Evolutionary conservation across 2,888 invertebrate genomes (phyloP), one percentile per base, ranked within the genome.

Genomic region (Argyresthia albistria): DNA sequence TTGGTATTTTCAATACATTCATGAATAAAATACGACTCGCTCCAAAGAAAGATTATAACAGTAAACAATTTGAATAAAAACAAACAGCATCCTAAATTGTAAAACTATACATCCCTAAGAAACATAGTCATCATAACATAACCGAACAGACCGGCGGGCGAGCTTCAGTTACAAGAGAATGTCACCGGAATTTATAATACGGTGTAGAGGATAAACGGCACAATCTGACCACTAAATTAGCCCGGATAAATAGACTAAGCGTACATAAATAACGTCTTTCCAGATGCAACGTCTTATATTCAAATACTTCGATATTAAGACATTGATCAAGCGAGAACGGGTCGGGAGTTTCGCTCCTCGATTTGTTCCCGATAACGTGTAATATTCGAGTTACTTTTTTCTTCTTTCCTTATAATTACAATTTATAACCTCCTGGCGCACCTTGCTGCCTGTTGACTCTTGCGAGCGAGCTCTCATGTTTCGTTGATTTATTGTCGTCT

Each of bases 61-160:
- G 3, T 25, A 25, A 25, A 25, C 25, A 25, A 25, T 25, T 25
- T 25, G 25, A 4, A 25, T 25, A 4, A 25, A 25, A 25, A 45
- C 16, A 45, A 45, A 8, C 16, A 10, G 15, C 16, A 25, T 25
- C 35, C 25, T 1, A 35, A 57, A 50, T 51, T 58, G 64, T 67
- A 63, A 65, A 65, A 62, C 66, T 62, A 65, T 63, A 64, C 59
- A 55, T 54, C 39, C 25, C 16, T 63, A 67, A 69, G 70, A 70
- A 72, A 74, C 63, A 65, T 69, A 71, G 73, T 73, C 71, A n/a
- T n/a, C n/a, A n/a, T n/a, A n/a, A n/a, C n/a, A 75, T 71, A 69
- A 67, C 63, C 61, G 60, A 54, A 58, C 53, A 57, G 56, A 56
- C 54, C 53, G 54, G 46, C 58, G 62, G 54, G 46, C 58, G 62